phyloP scores from a whole-genome alignment of 2,797 vertebrate genomes.

The Lemur catta region DNA sequence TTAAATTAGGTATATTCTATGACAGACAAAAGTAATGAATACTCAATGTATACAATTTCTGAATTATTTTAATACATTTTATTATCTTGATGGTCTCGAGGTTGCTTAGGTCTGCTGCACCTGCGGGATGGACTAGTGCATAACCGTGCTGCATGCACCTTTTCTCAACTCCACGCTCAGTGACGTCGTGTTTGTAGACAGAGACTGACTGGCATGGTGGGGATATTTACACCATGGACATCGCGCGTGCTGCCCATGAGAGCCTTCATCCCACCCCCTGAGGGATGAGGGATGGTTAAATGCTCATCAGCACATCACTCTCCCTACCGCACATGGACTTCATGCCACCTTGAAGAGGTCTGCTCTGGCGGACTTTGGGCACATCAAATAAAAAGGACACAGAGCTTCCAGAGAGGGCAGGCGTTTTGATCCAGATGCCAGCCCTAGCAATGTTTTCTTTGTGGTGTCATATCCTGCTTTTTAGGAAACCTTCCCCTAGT shows the following conservation, averaged over 20 bases:
- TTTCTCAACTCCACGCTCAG: rapidly evolving
- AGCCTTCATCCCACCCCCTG: too few relatives aligned
- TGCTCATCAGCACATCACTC: rapidly evolving
- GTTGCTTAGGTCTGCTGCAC: rapidly evolving
- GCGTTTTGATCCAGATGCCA: rapidly evolving
- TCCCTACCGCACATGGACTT: rapidly evolving
- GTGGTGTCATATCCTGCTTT: neutral
- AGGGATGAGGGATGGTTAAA: too few relatives aligned
- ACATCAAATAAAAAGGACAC: rapidly evolving
- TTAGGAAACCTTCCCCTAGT: neutral
- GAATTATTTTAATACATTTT: neutral
- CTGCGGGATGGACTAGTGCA: rapidly evolving
- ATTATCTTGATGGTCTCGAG: neutral
- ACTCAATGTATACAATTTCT: neutral
- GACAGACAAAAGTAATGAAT: neutral
- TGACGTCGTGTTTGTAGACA: rapidly evolving
- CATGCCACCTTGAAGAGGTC: rapidly evolving
- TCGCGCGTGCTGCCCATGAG: rapidly evolving
- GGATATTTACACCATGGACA: neutral
- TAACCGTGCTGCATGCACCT: rapidly evolving
- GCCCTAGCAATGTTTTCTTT: rapidly evolving
- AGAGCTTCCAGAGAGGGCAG: rapidly evolving
- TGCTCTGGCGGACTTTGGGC: rapidly evolving
- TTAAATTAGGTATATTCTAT: neutral
- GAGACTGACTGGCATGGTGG: rapidly evolving